Base-by-base conservation (phyloP, 2,113 vertebrate genomes). In the Rhynchopsitta pachyrhyncha region DNA sequence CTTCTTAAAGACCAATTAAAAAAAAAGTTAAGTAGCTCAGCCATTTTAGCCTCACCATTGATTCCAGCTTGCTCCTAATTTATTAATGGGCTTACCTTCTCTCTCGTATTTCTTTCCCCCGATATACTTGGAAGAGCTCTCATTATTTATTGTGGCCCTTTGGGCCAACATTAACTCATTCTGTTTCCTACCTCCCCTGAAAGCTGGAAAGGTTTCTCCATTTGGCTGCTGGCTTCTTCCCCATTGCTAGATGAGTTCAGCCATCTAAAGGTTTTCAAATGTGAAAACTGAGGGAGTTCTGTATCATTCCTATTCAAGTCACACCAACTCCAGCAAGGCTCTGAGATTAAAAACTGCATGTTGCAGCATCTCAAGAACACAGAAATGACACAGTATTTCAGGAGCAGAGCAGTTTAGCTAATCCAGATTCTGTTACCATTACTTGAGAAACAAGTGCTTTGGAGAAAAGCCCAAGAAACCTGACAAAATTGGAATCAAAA, bases 1-100 rank as follows among this genome's bases (percentile, higher is more conserved):
- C 95, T 96, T 97, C 95, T 97, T 95, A 97, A 97, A 97, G 96
- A 97, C 95, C 93, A 97, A 96, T 96, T 97, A 88, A 94, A 97
- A 95, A 95, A 92, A 97, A 95, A 94, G 86, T 94, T 95, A 97
- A 97, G 96, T 96, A 97, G 95, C 90, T 96, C 90, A 96, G 97
- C 92, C 95, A 94, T 96, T 97, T 96, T 95, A 96, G 96, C 92
- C 84, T 94, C 92, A 95, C 90, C 96, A 97, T 95, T 97, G 95
- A 97, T 97, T 97, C 96, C 87, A 92, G 90, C 95, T 95, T 88
- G 77, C 94, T 97, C 90, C 77, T 97, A 93, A 96, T 97, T 97
- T 97, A 97, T 97, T 97, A 97, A 97, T 97, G 97, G 93, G 20
- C 76, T 92, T 93, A 94, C 94, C 94, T 97, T 91, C 88, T 95